These are phyloP conservation scores for Zaprionus ghesquierei DNA, from an alignment of 1,140 invertebrate species.

Conservation along the genomic window DNA sequence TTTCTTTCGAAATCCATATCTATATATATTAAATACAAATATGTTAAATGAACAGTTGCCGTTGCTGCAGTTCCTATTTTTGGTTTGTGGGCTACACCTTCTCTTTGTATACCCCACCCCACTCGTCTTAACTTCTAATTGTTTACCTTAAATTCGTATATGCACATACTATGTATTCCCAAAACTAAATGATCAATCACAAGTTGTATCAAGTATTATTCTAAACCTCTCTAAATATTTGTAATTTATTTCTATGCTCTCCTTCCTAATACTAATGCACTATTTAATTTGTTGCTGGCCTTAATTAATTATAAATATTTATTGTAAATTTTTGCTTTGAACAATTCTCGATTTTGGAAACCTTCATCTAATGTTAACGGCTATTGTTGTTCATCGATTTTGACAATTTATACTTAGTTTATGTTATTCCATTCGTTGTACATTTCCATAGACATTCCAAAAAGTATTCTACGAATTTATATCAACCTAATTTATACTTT, in stretches of 20 bases:
- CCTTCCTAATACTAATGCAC: conserved; percentile 54
- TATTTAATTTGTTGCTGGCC: conserved; percentile 60
- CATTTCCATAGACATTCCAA: conserved; percentile 13
- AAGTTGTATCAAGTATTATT: conserved; percentile 19
- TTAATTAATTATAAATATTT: conserved; percentile 29
- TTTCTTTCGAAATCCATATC: conserved; percentile 43
- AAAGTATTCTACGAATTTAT: neutral
- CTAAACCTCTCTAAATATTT: conserved; percentile 46
- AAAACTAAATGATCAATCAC: neutral
- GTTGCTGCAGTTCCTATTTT: conserved; percentile 33
- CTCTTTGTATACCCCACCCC: conserved; percentile 29
- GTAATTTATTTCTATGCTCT: conserved; percentile 52
- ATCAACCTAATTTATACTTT: conserved; percentile 18
- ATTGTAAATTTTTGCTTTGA: conserved; percentile 67
- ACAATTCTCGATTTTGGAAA: conserved; percentile 29
- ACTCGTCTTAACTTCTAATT: conserved; percentile 38
- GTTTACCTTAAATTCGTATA: conserved; percentile 48
- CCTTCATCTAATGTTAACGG: conserved; percentile 18
- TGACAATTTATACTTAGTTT: conserved; percentile 26
- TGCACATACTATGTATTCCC: conserved; percentile 32
- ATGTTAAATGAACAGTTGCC: conserved; percentile 76
- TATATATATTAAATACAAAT: conserved; percentile 81
- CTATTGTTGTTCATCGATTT: conserved; percentile 26
- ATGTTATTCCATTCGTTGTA: conserved; percentile 23
- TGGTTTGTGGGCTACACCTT: conserved; percentile 73